A percentile compares a stretch with the other conserved stretches of the same genome.
Evolutionary conservation across 2,888 invertebrate species (phyloP).

Genomic region (Rhagium mordax): DNA sequence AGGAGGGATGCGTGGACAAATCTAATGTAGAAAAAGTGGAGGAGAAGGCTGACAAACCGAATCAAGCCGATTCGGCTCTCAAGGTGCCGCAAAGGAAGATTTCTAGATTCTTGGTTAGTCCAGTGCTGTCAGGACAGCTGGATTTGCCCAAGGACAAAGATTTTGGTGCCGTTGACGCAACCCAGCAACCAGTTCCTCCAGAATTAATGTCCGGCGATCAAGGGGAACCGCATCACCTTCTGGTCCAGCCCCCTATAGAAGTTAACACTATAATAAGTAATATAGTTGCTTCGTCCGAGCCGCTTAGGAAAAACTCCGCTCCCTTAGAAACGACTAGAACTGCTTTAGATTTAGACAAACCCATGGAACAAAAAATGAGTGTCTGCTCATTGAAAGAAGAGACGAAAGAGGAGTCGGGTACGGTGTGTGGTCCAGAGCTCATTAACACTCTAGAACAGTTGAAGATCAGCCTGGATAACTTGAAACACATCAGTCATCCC

Average conservation of each 20-base stretch:
- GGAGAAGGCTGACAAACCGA: slow-evolving; percentile 43
- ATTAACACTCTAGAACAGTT: slow-evolving; percentile 74
- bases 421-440: slow-evolving; percentile 70
- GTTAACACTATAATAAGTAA: slow-evolving; percentile 36
- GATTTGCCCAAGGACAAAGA: slow-evolving; percentile 67
- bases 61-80: slow-evolving; percentile 48
- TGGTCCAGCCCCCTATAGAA: slow-evolving; percentile 34
- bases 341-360: slow-evolving; percentile 53
- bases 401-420: slow-evolving; percentile 60
- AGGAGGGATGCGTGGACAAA: slow-evolving; percentile 35
- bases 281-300: slow-evolving; percentile 42
- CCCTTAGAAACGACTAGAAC: slow-evolving; percentile 56
- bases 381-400: slow-evolving; percentile 60
- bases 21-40: slow-evolving; percentile 26
- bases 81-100: slow-evolving; percentile 79
- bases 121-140: slow-evolving; percentile 77
- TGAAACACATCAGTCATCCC: slow-evolving; percentile 72
- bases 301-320: slow-evolving; percentile 59
- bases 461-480: slow-evolving; percentile 74
- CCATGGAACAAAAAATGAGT: slow-evolving; percentile 60
- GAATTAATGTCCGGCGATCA: slow-evolving; percentile 40
- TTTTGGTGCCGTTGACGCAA: slow-evolving; percentile 49
- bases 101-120: slow-evolving; percentile 87
- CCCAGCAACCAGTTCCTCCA: slow-evolving; percentile 46
- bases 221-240: slow-evolving; percentile 26